A percentile compares a stretch with the other conserved stretches of the same genome.
Evolutionary conservation across 2,888 invertebrate genomes (phyloP).

Genomic region (Chloromyia formosa): DNA sequence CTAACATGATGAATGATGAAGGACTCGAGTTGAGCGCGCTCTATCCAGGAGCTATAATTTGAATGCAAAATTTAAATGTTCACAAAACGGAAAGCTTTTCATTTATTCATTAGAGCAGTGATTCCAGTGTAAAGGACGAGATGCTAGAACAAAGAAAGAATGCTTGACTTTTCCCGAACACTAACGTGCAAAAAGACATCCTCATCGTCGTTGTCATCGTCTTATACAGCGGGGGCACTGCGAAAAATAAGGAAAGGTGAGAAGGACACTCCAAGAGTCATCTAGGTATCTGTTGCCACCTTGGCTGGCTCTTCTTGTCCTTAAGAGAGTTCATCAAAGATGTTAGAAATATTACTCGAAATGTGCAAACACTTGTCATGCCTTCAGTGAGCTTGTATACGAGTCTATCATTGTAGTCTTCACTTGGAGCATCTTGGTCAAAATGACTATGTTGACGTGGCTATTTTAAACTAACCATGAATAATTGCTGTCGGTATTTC

Average conservation of each 20-base stretch:
- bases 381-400: background rate
- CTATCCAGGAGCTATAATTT: background rate
- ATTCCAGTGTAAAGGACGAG: background rate
- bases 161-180: slow-evolving; percentile 8
- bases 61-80: slow-evolving; percentile 13
- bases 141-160: background rate
- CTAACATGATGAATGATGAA: too few relatives aligned
- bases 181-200: background rate
- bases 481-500: background rate
- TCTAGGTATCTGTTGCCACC: background rate
- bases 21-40: too few relatives aligned
- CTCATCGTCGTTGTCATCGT: background rate
- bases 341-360: slow-evolving; percentile 1
- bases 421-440: background rate
- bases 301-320: background rate
- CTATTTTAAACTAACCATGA: slow-evolving; percentile 17
- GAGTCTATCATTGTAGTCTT: background rate
- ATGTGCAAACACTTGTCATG: slow-evolving; percentile 3
- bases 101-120: slow-evolving; percentile 13
- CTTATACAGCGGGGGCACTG: too few relatives aligned
- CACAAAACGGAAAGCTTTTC: slow-evolving; percentile 16
- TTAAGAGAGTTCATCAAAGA: background rate
- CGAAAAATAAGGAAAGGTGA: background rate
- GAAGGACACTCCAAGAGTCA: background rate
- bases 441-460: background rate